These are phyloP conservation scores for Venturia canescens DNA, from an alignment of 1,140 invertebrate species.

Conservation along the genomic window DNA sequence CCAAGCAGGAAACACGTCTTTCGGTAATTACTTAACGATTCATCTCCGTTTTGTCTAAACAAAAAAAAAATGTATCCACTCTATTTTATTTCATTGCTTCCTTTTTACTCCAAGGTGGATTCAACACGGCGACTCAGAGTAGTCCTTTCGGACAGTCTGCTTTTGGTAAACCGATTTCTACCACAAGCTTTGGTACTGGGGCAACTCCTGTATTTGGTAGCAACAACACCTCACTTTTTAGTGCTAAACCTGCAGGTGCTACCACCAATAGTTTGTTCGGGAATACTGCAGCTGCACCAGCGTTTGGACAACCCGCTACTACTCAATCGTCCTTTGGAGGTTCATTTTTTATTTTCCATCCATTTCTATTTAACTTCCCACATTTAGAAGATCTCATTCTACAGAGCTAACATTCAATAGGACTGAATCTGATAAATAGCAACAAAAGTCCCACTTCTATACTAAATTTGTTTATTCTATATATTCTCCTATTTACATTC, in stretches of 20 bases:
- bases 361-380: not conserved
- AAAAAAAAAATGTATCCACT: too few relatives aligned
- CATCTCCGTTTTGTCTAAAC: not conserved
- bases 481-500: too few relatives aligned
- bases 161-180: slow-evolving; percentile 76
- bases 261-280: slow-evolving; percentile 75
- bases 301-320: slow-evolving; percentile 76
- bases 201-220: slow-evolving; percentile 76
- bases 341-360: slow-evolving; percentile 46
- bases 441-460: too few relatives aligned
- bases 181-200: slow-evolving; percentile 73
- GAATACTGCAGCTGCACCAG: slow-evolving; percentile 67
- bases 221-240: slow-evolving; percentile 78
- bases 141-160: slow-evolving; percentile 76
- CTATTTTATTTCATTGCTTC: too few relatives aligned
- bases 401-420: too few relatives aligned
- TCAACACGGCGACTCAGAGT: slow-evolving; percentile 69
- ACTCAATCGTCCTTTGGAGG: slow-evolving; percentile 74
- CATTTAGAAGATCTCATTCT: too few relatives aligned
- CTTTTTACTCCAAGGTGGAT: slow-evolving; percentile 57
- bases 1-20: slow-evolving; percentile 65
- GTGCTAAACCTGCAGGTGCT: slow-evolving; percentile 78
- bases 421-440: too few relatives aligned
- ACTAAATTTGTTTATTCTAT: too few relatives aligned
- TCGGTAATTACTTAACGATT: slow-evolving; percentile 57